These are phyloP conservation scores for Drosophila truncata DNA, from an alignment of 1,140 invertebrate genomes.

Conservation along the genomic window DNA sequence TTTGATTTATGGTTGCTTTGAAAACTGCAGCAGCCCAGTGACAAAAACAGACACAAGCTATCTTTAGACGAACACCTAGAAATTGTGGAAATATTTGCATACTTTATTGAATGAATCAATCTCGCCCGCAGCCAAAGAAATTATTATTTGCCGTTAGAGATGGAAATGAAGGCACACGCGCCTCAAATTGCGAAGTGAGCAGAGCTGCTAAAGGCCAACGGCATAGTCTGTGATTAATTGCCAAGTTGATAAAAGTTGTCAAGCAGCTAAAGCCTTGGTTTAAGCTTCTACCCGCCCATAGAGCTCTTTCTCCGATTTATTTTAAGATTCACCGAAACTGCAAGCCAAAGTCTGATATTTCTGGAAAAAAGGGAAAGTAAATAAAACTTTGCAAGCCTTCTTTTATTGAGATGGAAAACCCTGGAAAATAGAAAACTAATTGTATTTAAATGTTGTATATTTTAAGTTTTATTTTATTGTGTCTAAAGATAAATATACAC, in stretches of 20 bases:
- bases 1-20: not conserved
- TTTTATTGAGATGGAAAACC: too few relatives aligned
- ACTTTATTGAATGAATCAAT: slow-evolving; percentile 69
- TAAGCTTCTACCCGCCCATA: not conserved
- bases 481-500: not conserved
- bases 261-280: slow-evolving; percentile 5
- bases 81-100: slow-evolving; percentile 53
- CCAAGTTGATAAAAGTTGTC: slow-evolving; percentile 52
- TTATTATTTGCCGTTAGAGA: slow-evolving; percentile 60
- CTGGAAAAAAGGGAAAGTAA: slow-evolving; percentile 53
- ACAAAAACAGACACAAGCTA: not conserved
- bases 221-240: slow-evolving; percentile 66
- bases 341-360: slow-evolving; percentile 31
- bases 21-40: slow-evolving; percentile 28
- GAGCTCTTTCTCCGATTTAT: slow-evolving; percentile 32
- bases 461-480: too few relatives aligned
- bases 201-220: slow-evolving; percentile 20
- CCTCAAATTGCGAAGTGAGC: slow-evolving; percentile 40
- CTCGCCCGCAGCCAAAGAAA: slow-evolving; percentile 39
- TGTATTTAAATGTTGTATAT: too few relatives aligned
- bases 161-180: slow-evolving; percentile 49
- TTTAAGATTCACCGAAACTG: slow-evolving; percentile 39
- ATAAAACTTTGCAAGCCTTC: too few relatives aligned
- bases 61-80: slow-evolving; percentile 5
- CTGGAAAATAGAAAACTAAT: too few relatives aligned